phyloP scores from a whole-genome alignment of 64 coral and sea anemone species.

The Actinia equina region DNA sequence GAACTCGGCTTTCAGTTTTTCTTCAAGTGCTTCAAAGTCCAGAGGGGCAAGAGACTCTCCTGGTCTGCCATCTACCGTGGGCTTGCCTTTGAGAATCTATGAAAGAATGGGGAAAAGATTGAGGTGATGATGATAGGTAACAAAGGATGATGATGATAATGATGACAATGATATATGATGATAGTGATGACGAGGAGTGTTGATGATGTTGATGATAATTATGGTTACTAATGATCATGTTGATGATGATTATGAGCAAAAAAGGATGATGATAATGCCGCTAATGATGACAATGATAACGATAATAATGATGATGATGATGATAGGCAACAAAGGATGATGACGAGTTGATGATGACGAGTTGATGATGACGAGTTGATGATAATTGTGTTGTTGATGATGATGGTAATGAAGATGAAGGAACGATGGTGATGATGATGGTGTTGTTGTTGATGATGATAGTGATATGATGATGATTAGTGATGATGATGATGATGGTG shows the following conservation, averaged over 20 bases:
- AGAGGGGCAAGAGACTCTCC: slow-evolving; percentile 80
- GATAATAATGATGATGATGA: neutral
- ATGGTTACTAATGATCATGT: neutral
- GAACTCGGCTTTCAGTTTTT: slow-evolving; percentile 65
- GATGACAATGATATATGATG: neutral
- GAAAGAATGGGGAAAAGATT: neutral
- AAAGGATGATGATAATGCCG: neutral
- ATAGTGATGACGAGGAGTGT: neutral
- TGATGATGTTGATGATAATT: neutral
- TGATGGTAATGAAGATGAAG: neutral
- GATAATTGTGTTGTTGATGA: neutral
- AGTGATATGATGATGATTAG: neutral
- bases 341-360: neutral
- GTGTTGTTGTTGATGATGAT: neutral
- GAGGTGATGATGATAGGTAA: neutral
- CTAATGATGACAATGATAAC: neutral
- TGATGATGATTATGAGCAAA: neutral
- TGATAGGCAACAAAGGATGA: neutral
- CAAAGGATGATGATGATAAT: neutral
- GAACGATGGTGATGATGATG: neutral
- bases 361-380: neutral
- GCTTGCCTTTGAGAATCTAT: slow-evolving; percentile 85
- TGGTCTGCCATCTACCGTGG: slow-evolving; percentile 83
- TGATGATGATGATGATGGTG: neutral
- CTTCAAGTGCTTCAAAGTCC: slow-evolving; percentile 80